Conservation (phyloP, 2,888 invertebrate species). For the Boloria selene region DNA sequence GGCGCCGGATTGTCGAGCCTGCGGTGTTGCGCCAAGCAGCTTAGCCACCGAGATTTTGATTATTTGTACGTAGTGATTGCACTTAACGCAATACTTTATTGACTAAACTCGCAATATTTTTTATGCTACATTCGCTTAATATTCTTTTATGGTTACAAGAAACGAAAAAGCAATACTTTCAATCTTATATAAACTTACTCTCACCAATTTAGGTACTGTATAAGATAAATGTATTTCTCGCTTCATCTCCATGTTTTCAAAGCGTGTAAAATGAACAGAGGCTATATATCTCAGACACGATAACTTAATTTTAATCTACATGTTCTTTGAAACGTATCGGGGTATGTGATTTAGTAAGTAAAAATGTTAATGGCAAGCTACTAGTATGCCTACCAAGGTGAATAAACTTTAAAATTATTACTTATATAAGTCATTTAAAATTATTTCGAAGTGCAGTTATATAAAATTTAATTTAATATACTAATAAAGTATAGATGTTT, state of each 20-base stretch:
- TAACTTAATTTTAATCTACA: constrained; percentile 1
- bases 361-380: too few relatives aligned
- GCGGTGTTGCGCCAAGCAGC: constrained; percentile 33
- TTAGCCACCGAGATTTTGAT: constrained; percentile 10
- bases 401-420: too few relatives aligned
- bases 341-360: constrained; percentile 1
- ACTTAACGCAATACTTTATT: constrained; percentile 14
- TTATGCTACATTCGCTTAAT: background rate
- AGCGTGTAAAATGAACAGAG: background rate
- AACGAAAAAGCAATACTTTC: too few relatives aligned
- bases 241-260: constrained; percentile 2
- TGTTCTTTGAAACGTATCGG: background rate
- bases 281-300: background rate
- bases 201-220: background rate
- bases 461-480: too few relatives aligned
- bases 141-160: background rate
- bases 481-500: background rate
- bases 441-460: too few relatives aligned
- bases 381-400: too few relatives aligned
- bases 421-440: too few relatives aligned
- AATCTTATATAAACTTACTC: too few relatives aligned
- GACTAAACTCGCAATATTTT: constrained; percentile 1
- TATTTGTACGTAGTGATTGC: constrained; percentile 14
- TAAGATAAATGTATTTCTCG: constrained; percentile 4
- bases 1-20: constrained; percentile 64